Conservation (phyloP, 2,888 invertebrate species). For the Cephus pygmeus region DNA sequence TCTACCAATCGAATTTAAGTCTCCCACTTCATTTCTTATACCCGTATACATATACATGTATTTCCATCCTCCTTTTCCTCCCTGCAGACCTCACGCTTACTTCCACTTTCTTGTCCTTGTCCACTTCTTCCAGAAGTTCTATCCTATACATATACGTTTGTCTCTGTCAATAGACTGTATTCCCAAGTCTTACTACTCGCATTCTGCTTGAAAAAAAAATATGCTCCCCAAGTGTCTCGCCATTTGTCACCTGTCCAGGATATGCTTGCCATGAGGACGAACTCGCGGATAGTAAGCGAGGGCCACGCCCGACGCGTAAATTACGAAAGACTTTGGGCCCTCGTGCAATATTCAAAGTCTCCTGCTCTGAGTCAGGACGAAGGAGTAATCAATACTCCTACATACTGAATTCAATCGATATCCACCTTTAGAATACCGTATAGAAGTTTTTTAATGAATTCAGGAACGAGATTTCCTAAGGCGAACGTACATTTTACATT, state of each 20-base stretch:
- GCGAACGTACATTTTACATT: neutral
- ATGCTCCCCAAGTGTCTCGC: neutral
- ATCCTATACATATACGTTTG: neutral
- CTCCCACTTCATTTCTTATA: neutral
- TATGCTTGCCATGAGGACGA: neutral
- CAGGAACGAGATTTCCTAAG: neutral
- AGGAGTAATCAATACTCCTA: neutral
- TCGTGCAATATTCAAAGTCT: neutral
- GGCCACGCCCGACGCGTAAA: neutral
- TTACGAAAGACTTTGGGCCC: neutral
- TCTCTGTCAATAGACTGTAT: neutral
- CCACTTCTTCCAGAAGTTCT: neutral
- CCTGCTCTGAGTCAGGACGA: neutral
- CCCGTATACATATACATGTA: neutral
- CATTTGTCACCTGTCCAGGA: neutral
- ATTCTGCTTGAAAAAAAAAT: constrained; percentile 3
- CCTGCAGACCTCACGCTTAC: neutral
- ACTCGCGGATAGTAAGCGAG: neutral
- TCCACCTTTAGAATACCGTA: neutral
- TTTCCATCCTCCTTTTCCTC: constrained; percentile 22
- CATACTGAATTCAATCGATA: neutral
- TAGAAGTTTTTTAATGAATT: neutral
- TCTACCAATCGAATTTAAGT: neutral
- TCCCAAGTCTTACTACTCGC: neutral
- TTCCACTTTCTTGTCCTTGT: neutral